Evolutionary conservation across 2,113 vertebrate genomes (phyloP).

Genomic region (Sturnira hondurensis): DNA sequence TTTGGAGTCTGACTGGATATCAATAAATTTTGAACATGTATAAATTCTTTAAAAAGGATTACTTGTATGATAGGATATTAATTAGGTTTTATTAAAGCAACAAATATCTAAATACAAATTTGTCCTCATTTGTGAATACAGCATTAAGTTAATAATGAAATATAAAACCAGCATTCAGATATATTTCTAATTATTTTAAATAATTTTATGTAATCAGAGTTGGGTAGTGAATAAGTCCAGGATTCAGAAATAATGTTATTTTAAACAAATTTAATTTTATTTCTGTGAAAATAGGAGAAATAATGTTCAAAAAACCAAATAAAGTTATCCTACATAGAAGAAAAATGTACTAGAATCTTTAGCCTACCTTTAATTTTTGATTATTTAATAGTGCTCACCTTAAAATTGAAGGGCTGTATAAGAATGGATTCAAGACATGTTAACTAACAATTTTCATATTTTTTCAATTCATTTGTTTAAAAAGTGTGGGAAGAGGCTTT

Average conservation of each 20-base stretch:
- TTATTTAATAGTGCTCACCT: neutral
- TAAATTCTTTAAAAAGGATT: neutral
- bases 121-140: neutral
- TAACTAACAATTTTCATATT: neutral
- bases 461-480: neutral
- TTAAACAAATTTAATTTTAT: constrained; percentile 1
- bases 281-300: neutral
- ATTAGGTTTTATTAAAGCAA: neutral
- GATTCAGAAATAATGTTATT: neutral
- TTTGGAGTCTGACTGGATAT: neutral
- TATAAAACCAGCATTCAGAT: neutral
- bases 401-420: neutral
- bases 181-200: neutral
- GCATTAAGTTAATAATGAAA: neutral
- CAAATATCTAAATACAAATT: constrained; percentile 1
- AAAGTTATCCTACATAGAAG: neutral
- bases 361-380: neutral
- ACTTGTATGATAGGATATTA: neutral
- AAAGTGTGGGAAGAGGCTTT: neutral
- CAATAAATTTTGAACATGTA: neutral
- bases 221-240: neutral
- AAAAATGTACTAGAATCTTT: neutral
- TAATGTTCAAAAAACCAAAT: neutral
- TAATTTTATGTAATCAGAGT: constrained; percentile 10
- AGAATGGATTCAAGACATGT: neutral